Evolutionary conservation across 2,113 vertebrate genomes (phyloP).

Genomic region (Pseudopodoces humilis): DNA sequence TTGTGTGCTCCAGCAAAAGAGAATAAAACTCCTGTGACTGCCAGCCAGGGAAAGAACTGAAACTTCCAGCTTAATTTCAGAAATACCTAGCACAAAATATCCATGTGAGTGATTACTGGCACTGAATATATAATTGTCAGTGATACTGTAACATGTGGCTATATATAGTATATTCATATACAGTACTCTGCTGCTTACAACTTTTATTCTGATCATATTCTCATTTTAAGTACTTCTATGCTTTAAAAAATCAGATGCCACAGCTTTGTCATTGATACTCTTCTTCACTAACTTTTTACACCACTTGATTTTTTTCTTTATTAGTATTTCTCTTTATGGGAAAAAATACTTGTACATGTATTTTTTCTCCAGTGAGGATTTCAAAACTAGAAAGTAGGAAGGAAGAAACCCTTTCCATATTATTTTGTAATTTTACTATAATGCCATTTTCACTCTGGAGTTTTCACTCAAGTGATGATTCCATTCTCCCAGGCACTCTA

Average conservation of each 20-base stretch:
- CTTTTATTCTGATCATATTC: neutral
- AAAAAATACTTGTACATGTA: neutral
- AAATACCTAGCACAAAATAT: neutral
- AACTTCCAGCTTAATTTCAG: neutral
- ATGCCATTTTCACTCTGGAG: neutral
- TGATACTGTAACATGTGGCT: neutral
- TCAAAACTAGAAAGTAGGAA: neutral
- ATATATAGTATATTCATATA: neutral
- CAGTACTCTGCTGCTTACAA: fast-evolving
- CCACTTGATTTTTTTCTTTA: neutral
- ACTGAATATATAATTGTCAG: neutral
- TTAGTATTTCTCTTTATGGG: neutral
- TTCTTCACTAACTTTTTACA: neutral
- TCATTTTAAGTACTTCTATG: neutral
- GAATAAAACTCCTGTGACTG: neutral
- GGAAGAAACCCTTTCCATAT: neutral
- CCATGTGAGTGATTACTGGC: neutral
- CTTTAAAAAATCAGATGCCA: neutral
- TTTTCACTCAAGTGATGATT: neutral
- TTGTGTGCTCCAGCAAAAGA: neutral
- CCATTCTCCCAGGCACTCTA: neutral
- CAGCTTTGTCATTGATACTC: neutral
- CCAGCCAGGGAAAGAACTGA: neutral
- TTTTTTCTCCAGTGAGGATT: neutral
- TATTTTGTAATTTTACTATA: neutral